Conservation (phyloP, 1,140 invertebrate genomes). For the Drosophila orena region DNA sequence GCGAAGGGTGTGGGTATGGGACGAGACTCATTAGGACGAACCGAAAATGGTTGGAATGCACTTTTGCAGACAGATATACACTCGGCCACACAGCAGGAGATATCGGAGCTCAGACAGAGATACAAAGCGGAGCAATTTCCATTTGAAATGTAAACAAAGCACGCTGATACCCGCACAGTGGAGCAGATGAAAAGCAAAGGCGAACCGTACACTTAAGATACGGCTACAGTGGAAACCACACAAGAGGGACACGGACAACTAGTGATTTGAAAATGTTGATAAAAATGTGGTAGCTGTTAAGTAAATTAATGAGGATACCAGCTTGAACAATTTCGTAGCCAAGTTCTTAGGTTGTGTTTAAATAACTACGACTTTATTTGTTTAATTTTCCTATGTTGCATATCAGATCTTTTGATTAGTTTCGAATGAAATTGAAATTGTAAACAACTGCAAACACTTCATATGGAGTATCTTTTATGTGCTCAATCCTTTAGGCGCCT, state of each 20-base stretch:
- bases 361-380: too few species aligned
- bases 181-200: constrained; percentile 42
- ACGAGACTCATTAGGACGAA: constrained; percentile 48
- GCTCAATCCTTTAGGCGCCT: not conserved
- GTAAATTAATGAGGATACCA: not conserved
- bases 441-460: not conserved
- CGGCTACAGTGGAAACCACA: constrained; percentile 22
- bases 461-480: not conserved
- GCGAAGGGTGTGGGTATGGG: constrained; percentile 7
- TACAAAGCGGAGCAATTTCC: constrained; percentile 63
- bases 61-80: constrained; percentile 50
- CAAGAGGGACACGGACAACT: not conserved
- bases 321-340: too few species aligned
- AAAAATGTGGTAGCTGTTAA: not conserved
- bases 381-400: too few species aligned
- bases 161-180: constrained; percentile 72
- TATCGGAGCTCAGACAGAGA: constrained; percentile 30
- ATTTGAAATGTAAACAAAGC: constrained; percentile 78
- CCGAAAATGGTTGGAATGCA: constrained; percentile 67
- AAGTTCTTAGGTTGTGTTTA: too few species aligned
- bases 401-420: too few species aligned
- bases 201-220: constrained; percentile 44
- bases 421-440: too few species aligned
- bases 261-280: not conserved
- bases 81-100: constrained; percentile 46